Evolutionary conservation across 2,888 invertebrate genomes (phyloP).

Genomic region (Dinocampus coccinellae): DNA sequence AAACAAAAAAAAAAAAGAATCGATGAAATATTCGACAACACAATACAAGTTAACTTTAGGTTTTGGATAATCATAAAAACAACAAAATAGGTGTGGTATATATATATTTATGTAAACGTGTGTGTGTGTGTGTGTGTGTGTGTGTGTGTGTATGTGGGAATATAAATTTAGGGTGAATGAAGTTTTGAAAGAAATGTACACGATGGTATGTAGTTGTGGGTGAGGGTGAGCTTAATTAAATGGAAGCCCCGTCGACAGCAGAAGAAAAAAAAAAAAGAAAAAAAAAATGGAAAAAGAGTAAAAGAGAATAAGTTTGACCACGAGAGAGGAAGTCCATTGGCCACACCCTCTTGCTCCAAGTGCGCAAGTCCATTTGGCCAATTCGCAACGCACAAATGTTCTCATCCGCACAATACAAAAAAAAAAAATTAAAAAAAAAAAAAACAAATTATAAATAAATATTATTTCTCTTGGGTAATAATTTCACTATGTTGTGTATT

Average conservation of each 20-base stretch:
- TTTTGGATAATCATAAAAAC: too few relatives aligned
- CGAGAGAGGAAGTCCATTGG: constrained; percentile 13
- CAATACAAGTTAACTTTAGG: too few relatives aligned
- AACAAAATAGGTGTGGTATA: constrained; percentile 29
- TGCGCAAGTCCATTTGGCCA: constrained; percentile 17
- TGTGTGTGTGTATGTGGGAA: not conserved
- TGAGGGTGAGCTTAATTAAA: constrained; percentile 40
- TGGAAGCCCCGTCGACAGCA: constrained; percentile 34
- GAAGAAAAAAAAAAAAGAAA: not conserved
- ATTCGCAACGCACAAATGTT: not conserved
- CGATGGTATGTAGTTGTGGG: constrained; percentile 18
- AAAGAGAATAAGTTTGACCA: constrained; percentile 5
- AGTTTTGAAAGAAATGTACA: constrained; percentile 19
- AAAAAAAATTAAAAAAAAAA: not conserved
- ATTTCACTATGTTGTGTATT: too few relatives aligned
- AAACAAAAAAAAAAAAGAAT: too few relatives aligned
- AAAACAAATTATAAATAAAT: too few relatives aligned
- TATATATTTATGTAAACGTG: not conserved
- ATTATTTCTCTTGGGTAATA: too few relatives aligned
- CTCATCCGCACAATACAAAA: not conserved
- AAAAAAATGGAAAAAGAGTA: not conserved
- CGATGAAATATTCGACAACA: constrained; percentile 24
- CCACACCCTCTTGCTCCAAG: constrained; percentile 18
- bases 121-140: not conserved
- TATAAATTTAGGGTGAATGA: not conserved